Evolutionary conservation across 2,797 vertebrate species (phyloP), one percentile per base, ranked within the genome.

Genomic region (Champsocephalus esox): DNA sequence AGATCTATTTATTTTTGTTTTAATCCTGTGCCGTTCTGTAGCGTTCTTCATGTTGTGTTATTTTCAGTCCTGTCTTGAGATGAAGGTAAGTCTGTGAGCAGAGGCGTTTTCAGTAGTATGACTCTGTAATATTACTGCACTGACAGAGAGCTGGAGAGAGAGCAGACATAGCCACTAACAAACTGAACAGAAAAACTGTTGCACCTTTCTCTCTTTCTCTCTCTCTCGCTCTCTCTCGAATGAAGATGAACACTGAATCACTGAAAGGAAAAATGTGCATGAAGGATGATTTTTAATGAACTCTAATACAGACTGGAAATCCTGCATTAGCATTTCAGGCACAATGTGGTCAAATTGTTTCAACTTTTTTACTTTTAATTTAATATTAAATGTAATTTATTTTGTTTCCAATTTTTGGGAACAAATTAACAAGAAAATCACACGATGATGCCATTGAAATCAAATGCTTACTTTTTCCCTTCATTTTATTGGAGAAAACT

Each of bases 381-480:
- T 93, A 94, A 94, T 89, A 84, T 92, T 84, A 86, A 89, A 82
- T 93, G 82, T 93, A 92, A 93, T 94, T 92, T 92, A 90, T 92
- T 95, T 90, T 92, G n/a, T 88, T 91, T 81, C 83, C 81, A 80
- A 59, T 86, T 84, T 86, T 81, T 87, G 92, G 93, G 88, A 94
- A 92, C 84, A 90, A 92, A 92, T 90, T 89, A 93, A 92, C 82
- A 81, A 86, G 78, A 92, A 92, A 87, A 89, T 90, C 74, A 76
- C 61, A 61, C 46, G 10, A 74, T 34, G 76, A 88, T 85, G 88
- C 87, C 88, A 91, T 91, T 89, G 81, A 77, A 93, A 93, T 92
- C 90, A 88, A 90, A 92, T 71, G 77, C 65, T 88, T 90, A 67
- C 82, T 66, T 75, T 52, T 66, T 28, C 44, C 46, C 41, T 34